Evolutionary conservation across 2,888 invertebrate genomes (phyloP).

Genomic region (Erannis defoliaria): DNA sequence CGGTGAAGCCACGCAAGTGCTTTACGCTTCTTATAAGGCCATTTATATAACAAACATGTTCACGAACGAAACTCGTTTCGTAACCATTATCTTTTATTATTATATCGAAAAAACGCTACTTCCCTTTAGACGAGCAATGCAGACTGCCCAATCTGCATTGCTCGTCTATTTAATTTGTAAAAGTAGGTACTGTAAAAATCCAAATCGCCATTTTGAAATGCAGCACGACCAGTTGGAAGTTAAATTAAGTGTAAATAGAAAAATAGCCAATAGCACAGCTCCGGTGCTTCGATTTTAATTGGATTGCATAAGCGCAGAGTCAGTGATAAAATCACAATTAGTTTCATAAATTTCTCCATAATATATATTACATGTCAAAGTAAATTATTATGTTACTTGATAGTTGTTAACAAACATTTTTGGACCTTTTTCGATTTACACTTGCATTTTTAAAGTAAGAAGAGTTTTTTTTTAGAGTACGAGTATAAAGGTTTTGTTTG

Average conservation of each 20-base stretch:
- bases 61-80: neutral
- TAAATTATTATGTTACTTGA: too few species aligned
- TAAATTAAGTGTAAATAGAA: slow-evolving; percentile 38
- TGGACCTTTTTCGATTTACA: neutral
- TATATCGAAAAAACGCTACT: too few species aligned
- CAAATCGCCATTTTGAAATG: slow-evolving; percentile 17
- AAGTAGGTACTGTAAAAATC: slow-evolving; percentile 4
- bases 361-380: too few species aligned
- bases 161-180: slow-evolving; percentile 3
- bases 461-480: too few species aligned
- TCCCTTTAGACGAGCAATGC: neutral
- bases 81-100: neutral
- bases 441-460: neutral
- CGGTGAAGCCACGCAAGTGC: slow-evolving; percentile 70
- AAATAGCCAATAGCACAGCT: neutral
- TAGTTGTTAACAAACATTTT: too few species aligned
- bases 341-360: neutral
- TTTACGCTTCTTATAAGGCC: slow-evolving; percentile 9
- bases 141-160: neutral
- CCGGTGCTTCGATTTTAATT: slow-evolving; percentile 27
- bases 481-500: too few species aligned
- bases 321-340: slow-evolving; percentile 17
- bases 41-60: slow-evolving; percentile 33
- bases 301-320: slow-evolving; percentile 17
- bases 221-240: slow-evolving; percentile 20